Base-by-base conservation (phyloP, 2,113 vertebrate species). In the Tachuris rubrigastra region DNA sequence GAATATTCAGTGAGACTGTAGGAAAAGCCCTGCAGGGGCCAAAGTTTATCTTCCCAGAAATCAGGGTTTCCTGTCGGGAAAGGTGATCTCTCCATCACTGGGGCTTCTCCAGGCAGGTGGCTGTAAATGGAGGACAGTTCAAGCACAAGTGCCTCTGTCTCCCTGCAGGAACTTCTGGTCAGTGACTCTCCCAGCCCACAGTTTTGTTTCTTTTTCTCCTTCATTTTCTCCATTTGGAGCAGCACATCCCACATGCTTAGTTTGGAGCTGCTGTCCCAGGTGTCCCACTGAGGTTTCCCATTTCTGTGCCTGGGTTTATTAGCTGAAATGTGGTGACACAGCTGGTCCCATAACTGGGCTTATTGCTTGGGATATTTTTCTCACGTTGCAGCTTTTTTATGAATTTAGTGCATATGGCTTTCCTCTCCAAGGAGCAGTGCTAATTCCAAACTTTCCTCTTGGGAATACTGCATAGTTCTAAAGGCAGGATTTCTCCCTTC, bases 391-490 rank as follows among this genome's bases (percentile, higher is more conserved):
- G 65, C 82, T 91, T 72, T 72, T 95, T 93, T 94, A 82, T 88
- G 55, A 87, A 42, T 80, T 17, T 22, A 87, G 50, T 84, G 39
- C 87, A 59, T 77, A 73, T 86, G 72, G 47, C 63, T 85, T 86
- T 94, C 52, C 79, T 85, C 91, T 91, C 77, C 20, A 35, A 81
- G 78, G 93, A 94, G 87, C 82, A 84, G 72, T 75, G 85, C 93
- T 96, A 77, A 87, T 90, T 96, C 92, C 79, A 85, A 74, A 77
- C 78, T 27, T 90, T 25, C 25, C 88, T 90, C 85, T 4, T 71
- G 60, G 86, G 75, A 88, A 80, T 62, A 80, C 28, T 74, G 53
- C 42, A 12, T 80, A 24, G 71, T 91, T 83, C 68, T 83, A 58
- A 91, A 67, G 55, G 63, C 47, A 85, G 59, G 30, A 24, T 50